These are phyloP conservation scores for Pitta sordida DNA, from an alignment of 2,113 vertebrate species.

Conservation along the genomic window DNA sequence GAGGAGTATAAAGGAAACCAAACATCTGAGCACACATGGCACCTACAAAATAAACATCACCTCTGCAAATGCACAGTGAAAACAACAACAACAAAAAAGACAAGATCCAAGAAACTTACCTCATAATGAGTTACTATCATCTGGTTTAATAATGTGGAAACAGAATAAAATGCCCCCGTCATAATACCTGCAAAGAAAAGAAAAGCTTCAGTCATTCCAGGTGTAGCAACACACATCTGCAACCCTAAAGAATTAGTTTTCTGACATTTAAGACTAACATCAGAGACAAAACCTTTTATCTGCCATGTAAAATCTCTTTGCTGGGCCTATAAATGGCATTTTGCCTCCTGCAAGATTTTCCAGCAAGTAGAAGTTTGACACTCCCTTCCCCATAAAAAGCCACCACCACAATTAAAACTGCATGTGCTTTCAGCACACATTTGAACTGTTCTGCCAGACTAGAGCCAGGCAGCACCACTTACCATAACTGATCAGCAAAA, in stretches of 20 bases:
- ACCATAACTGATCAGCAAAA: constrained; percentile 55
- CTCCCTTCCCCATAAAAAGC: not conserved
- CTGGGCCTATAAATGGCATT: not conserved
- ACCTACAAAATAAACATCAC: not conserved
- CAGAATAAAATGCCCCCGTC: constrained; percentile 95
- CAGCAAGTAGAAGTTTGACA: not conserved
- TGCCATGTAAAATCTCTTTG: not conserved
- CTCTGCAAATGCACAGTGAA: not conserved
- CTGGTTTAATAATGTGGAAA: constrained; percentile 93
- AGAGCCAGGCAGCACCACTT: not conserved
- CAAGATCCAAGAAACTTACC: constrained; percentile 72
- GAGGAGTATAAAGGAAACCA: constrained; percentile 1
- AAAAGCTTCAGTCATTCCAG: not conserved
- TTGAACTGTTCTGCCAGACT: not conserved
- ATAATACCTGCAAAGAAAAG: constrained; percentile 84
- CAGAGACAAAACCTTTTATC: not conserved
- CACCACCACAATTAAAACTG: not conserved
- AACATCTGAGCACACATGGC: not conserved
- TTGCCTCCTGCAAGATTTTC: not conserved
- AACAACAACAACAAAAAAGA: not conserved
- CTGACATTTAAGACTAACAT: not conserved
- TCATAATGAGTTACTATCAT: constrained; percentile 81
- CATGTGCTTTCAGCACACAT: accelerated
- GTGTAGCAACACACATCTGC: not conserved
- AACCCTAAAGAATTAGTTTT: not conserved